Evolutionary conservation across 2,113 vertebrate genomes (phyloP), one percentile per base, ranked within the genome.

Genomic region (Notechis scutatus): DNA sequence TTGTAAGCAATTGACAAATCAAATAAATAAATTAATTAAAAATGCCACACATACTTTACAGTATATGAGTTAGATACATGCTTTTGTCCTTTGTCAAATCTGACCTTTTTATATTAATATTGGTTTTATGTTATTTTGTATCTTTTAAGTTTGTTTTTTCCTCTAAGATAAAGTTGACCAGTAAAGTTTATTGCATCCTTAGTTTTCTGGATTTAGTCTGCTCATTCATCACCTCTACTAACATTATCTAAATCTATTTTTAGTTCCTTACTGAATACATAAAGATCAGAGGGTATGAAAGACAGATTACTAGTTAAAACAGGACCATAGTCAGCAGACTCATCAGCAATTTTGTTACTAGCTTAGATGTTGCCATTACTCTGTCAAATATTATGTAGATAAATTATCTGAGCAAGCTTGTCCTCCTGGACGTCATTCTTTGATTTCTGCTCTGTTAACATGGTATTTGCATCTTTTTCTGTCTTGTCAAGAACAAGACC

Each of bases 371-470:
- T 94, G 56, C 89, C 45, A 59, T 93, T 95, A 47, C 9, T 93
- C 29, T 95, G 93, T 94, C 61, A 91, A 85, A 42, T 88, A 34
- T 94, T 94, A 69, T 45, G 92, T 39, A 93, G 96, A 93, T 92
- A 91, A 94, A 87, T 94, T 89, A 87, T 81, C 92, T 94, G 93
- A 95, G 45, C 88, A 92, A 54, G 61, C 92, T 95, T 96, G 86
- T 96, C 50, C 59, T 96, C 81, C 59, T 95, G 90, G 18, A 50
- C 91, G 85, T 91, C 93, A 23, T 74, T 91, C 94, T 97, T 96
- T 95, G 92, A 95, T 95, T 97, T 55, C 59, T 29, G n/a, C 87
- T 92, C 90, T 95, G 74, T 96, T 97, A 97, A 96, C 90, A 74
- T 93, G 47, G 57, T 95, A 95, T 96, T 96, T 96, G 56, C 87